phyloP scores from a whole-genome alignment of 2,113 vertebrate species.

The Zosterops pallidus region DNA sequence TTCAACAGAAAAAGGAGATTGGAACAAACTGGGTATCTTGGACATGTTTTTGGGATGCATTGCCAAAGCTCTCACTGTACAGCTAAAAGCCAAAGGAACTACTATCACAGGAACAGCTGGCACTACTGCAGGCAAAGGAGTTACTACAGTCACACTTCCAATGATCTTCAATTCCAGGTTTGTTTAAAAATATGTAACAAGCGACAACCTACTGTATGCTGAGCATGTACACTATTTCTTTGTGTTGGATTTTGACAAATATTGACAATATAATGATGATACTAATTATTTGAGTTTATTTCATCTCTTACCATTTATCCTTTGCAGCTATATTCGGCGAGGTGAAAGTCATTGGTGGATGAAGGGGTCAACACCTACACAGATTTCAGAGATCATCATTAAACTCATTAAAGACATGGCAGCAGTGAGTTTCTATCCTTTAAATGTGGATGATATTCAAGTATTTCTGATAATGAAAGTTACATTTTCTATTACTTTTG shows the following conservation, averaged over 20 bases:
- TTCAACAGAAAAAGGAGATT: slow-evolving; percentile 97
- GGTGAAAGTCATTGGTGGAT: slow-evolving; percentile 99
- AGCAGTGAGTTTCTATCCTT: slow-evolving; percentile 81
- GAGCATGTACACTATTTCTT: background rate
- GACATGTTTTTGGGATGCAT: slow-evolving; percentile 99
- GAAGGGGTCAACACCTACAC: slow-evolving; percentile 97
- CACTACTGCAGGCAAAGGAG: slow-evolving; percentile 93
- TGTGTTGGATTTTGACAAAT: background rate
- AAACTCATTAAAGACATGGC: slow-evolving; percentile 99
- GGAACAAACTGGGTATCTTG: slow-evolving; percentile 95
- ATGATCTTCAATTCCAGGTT: slow-evolving; percentile 99
- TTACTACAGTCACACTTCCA: slow-evolving; percentile 95
- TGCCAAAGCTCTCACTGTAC: slow-evolving; percentile 96
- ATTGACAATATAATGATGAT: background rate
- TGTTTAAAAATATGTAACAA: background rate
- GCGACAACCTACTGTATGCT: background rate
- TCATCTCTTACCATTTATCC: background rate
- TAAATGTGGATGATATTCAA: background rate
- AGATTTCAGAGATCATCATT: slow-evolving; percentile 98
- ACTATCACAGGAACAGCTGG: slow-evolving; percentile 92
- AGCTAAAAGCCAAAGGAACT: slow-evolving; percentile 98
- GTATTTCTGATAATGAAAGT: background rate
- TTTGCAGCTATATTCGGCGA: slow-evolving; percentile 89
- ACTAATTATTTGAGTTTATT: background rate
- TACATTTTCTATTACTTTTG: background rate